phyloP scores from a whole-genome alignment of 1,140 invertebrate genomes.

The Drosophila aff. region DNA sequence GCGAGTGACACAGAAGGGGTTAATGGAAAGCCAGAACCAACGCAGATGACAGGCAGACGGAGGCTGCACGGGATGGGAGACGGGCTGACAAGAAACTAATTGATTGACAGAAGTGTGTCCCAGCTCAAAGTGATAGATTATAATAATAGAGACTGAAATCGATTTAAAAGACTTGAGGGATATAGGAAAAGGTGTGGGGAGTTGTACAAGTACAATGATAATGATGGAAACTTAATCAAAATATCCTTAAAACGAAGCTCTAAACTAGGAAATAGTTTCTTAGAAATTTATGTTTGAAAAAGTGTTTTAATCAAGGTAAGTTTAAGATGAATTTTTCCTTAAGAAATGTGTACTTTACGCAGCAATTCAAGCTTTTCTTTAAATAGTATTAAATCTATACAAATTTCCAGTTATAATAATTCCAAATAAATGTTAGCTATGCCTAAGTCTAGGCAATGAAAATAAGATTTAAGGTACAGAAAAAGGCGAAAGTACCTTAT shows the following conservation, averaged over 20 bases:
- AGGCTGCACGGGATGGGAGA: not conserved
- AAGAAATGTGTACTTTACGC: not conserved
- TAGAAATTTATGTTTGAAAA: not conserved
- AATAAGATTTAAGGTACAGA: not conserved
- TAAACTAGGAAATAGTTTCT: too few species aligned
- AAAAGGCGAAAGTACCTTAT: not conserved
- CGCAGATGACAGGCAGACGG: constrained; percentile 14
- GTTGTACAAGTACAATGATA: not conserved
- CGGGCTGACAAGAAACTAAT: constrained; percentile 24
- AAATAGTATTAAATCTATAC: not conserved
- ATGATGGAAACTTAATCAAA: not conserved
- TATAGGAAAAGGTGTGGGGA: rapidly evolving
- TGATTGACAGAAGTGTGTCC: constrained; percentile 37
- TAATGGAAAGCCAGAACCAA: constrained; percentile 16
- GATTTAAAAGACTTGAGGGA: constrained; percentile 1
- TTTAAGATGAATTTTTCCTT: too few species aligned
- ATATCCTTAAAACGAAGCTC: too few species aligned
- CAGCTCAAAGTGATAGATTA: not conserved
- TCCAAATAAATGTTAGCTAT: not conserved
- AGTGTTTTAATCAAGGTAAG: too few species aligned
- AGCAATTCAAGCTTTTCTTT: not conserved
- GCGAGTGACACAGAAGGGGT: constrained; percentile 15
- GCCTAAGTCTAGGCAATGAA: not conserved
- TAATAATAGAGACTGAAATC: constrained; percentile 6
- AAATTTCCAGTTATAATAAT: not conserved